Percentiles rank a stretch among this genome's conserved stretches.
Evolutionary conservation across 2,113 vertebrate species (phyloP).

Genomic region (Sakesphorus luctuosus): DNA sequence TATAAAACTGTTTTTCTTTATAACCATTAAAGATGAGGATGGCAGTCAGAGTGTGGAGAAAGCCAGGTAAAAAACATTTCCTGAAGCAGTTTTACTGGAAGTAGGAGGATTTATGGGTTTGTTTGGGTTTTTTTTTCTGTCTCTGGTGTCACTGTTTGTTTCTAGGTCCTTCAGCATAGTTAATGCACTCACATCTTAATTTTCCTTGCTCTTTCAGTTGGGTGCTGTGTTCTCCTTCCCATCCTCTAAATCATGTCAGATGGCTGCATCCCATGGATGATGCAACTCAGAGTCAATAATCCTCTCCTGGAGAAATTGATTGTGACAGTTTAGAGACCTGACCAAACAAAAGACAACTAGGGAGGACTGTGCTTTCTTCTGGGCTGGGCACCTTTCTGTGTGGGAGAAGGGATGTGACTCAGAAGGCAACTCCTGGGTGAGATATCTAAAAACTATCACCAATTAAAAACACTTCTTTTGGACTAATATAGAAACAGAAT

Average conservation of each 20-base stretch:
- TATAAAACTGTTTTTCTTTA: neutral
- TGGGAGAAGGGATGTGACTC: neutral
- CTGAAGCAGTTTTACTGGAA: neutral
- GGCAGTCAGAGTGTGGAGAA: neutral
- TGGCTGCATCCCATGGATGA: neutral
- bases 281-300: neutral
- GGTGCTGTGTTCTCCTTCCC: neutral
- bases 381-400: neutral
- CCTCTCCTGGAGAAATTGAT: neutral
- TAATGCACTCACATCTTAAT: neutral
- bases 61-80: neutral
- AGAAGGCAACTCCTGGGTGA: neutral
- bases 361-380: neutral
- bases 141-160: accelerated
- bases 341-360: neutral
- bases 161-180: neutral
- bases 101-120: neutral
- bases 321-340: neutral
- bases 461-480: neutral
- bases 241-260: neutral
- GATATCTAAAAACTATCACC: neutral
- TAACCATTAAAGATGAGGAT: neutral
- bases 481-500: neutral
- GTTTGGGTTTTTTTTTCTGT: neutral
- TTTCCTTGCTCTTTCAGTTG: neutral